Evolutionary conservation across 2,888 invertebrate species (phyloP).

Genomic region (Galerucella calmariensis): DNA sequence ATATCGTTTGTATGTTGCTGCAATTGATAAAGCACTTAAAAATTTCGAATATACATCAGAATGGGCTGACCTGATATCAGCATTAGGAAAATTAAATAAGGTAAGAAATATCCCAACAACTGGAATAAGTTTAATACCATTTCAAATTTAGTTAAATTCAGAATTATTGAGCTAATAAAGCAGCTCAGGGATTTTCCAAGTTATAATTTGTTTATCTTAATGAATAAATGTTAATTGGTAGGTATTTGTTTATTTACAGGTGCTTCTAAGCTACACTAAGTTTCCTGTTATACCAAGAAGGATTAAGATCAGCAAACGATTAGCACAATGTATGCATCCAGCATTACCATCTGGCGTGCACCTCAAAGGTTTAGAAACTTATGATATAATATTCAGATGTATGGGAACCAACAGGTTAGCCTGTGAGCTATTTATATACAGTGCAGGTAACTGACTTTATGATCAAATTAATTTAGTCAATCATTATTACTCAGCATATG

Average conservation of each 20-base stretch:
- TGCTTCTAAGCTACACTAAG: slow-evolving; percentile 81
- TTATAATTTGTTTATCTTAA: too few relatives aligned
- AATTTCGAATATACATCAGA: slow-evolving; percentile 94
- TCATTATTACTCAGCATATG: too few relatives aligned
- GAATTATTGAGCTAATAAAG: too few relatives aligned
- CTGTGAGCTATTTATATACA: slow-evolving; percentile 86
- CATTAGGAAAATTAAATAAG: slow-evolving; percentile 89
- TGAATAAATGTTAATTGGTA: too few relatives aligned
- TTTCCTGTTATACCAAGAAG: slow-evolving; percentile 87
- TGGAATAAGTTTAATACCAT: not conserved
- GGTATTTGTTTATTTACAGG: slow-evolving; percentile 66
- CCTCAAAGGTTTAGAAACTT: slow-evolving; percentile 90
- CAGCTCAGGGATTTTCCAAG: too few relatives aligned
- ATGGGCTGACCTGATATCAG: slow-evolving; percentile 94
- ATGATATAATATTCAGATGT: slow-evolving; percentile 89
- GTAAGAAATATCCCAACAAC: slow-evolving; percentile 64
- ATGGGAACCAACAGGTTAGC: slow-evolving; percentile 85
- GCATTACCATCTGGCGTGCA: slow-evolving; percentile 92
- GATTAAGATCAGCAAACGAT: slow-evolving; percentile 87
- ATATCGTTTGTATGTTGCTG: slow-evolving; percentile 81
- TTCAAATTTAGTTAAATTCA: too few relatives aligned
- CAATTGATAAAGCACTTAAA: slow-evolving; percentile 88
- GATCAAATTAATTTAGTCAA: not conserved
- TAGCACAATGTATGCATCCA: slow-evolving; percentile 95
- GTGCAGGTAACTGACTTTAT: slow-evolving; percentile 68